phyloP scores from a whole-genome alignment of 1,140 invertebrate species.

The Zelostemma sp. region DNA sequence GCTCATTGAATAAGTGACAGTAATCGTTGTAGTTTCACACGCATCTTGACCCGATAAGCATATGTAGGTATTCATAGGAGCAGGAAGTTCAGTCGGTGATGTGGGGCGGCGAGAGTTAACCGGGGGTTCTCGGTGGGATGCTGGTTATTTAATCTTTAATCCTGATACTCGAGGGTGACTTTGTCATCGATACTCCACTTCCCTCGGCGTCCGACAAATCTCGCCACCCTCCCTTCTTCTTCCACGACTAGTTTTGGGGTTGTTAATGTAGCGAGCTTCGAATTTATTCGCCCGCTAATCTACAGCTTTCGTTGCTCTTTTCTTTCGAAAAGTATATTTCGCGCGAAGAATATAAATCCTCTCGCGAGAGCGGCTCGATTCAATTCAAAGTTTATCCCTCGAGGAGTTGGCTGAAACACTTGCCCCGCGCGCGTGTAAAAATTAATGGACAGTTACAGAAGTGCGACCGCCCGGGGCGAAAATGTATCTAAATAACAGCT shows the following conservation, averaged over 20 bases:
- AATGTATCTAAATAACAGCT: constrained; percentile 63
- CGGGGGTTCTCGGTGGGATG: constrained; percentile 54
- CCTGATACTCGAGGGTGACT: constrained; percentile 66
- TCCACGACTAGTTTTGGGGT: constrained; percentile 25
- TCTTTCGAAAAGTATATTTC: too few species aligned
- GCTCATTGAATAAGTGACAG: constrained; percentile 19
- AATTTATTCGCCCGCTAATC: constrained; percentile 40
- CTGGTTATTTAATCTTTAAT: constrained; percentile 71
- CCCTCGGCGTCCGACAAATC: constrained; percentile 47
- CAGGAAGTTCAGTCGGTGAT: constrained; percentile 33
- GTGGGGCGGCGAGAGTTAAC: constrained; percentile 34
- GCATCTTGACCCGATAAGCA: constrained; percentile 44
- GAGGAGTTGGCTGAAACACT: constrained; percentile 18
- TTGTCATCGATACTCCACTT: constrained; percentile 51
- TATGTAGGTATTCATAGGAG: constrained; percentile 42
- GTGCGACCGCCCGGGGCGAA: constrained; percentile 37
- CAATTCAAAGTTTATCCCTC: constrained; percentile 26
- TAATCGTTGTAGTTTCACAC: constrained; percentile 43
- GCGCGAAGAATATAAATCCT: constrained; percentile 28
- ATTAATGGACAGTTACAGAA: constrained; percentile 45
- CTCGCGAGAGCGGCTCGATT: constrained; percentile 17
- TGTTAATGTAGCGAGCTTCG: constrained; percentile 37
- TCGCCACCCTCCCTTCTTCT: constrained; percentile 37
- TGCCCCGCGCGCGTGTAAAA: constrained; percentile 28
- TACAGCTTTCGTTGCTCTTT: constrained; percentile 16